Percentiles rank a stretch among this genome's conserved stretches.
Conservation (phyloP, 1,140 invertebrate genomes). For the Bursaphelenchus mucronatus region DNA sequence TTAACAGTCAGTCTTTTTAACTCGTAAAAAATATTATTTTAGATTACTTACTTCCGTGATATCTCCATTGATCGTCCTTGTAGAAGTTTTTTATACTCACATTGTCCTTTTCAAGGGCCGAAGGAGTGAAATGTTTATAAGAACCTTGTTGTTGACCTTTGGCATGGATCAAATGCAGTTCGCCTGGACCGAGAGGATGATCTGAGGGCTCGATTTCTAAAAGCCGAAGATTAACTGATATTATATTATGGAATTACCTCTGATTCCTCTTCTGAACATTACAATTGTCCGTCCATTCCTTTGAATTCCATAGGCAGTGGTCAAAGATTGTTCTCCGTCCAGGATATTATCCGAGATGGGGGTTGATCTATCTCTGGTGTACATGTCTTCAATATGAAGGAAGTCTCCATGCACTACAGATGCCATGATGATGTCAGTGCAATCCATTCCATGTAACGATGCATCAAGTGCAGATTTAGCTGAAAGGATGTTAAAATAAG, state of each 20-base stretch:
- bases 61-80: constrained; percentile 34
- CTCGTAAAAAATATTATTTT: not conserved
- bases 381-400: constrained; percentile 48
- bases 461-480: constrained; percentile 30
- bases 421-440: constrained; percentile 41
- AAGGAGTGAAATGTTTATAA: constrained; percentile 32
- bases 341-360: constrained; percentile 35
- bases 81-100: constrained; percentile 27
- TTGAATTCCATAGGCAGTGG: constrained; percentile 42
- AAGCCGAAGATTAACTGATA: constrained; percentile 18
- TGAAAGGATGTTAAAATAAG: constrained; percentile 35
- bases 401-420: constrained; percentile 38
- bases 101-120: constrained; percentile 29
- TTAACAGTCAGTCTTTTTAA: too few species aligned
- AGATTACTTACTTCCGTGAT: constrained; percentile 32
- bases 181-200: constrained; percentile 43
- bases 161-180: constrained; percentile 40
- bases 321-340: constrained; percentile 45
- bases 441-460: constrained; percentile 47
- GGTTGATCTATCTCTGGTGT: constrained; percentile 47
- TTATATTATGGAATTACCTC: constrained; percentile 25
- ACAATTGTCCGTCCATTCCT: constrained; percentile 33
- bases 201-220: constrained; percentile 48
- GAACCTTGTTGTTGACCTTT: constrained; percentile 35
- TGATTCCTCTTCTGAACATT: constrained; percentile 43